Percentiles rank a stretch among this genome's conserved stretches.
Conservation (phyloP, 1,140 invertebrate species). For the Scaptomyza graminum region DNA sequence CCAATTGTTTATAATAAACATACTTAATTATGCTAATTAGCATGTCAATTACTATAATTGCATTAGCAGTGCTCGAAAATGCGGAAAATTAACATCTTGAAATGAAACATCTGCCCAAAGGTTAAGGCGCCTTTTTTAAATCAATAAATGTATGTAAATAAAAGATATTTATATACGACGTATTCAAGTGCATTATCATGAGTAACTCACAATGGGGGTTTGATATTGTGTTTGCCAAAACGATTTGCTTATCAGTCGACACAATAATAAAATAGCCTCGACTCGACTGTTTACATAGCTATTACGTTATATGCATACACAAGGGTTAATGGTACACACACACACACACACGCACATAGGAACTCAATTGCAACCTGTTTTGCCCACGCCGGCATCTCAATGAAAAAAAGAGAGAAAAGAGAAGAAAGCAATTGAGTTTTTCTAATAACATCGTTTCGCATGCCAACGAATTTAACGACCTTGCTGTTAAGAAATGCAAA, state of each 20-base stretch:
- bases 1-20: slow-evolving; percentile 15
- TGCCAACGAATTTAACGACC: slow-evolving; percentile 43
- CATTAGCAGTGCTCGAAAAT: slow-evolving; percentile 1
- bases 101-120: slow-evolving; percentile 16
- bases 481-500: slow-evolving; percentile 20
- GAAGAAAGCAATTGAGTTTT: slow-evolving; percentile 10
- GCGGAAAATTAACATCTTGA: slow-evolving; percentile 14
- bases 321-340: not conserved
- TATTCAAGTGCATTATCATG: not conserved
- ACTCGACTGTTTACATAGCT: not conserved
- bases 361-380: not conserved
- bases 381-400: slow-evolving; percentile 5
- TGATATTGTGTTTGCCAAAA: not conserved
- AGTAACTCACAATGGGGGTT: slow-evolving; percentile 7
- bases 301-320: not conserved
- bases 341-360: not conserved
- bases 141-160: slow-evolving; percentile 19
- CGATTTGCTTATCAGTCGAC: slow-evolving; percentile 29
- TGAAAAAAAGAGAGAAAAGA: not conserved
- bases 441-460: slow-evolving; percentile 9
- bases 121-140: slow-evolving; percentile 7
- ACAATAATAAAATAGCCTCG: slow-evolving; percentile 16
- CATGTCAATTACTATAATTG: slow-evolving; percentile 8
- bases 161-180: not conserved
- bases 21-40: slow-evolving; percentile 22